A percentile compares a stretch with the other conserved stretches of the same genome.
Evolutionary conservation across 2,797 vertebrate species (phyloP).

Genomic region (Onychomys leucogaster): DNA sequence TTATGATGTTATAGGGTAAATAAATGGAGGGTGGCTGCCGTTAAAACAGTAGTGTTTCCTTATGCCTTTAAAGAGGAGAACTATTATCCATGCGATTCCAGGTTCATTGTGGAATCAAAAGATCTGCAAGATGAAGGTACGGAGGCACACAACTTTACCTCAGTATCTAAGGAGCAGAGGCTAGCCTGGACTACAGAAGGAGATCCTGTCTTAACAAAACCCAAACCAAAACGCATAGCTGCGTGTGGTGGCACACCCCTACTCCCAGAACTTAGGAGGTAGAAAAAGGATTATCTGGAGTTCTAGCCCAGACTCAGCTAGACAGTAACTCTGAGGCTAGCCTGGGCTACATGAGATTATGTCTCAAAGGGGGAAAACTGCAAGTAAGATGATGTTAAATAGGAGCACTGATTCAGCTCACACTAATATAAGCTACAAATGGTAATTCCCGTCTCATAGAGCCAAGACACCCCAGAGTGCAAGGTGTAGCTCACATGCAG

Average conservation of each 20-base stretch:
- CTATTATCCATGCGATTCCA: slow-evolving; percentile 16
- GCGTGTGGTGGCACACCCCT: background rate
- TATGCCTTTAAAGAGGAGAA: slow-evolving; percentile 29
- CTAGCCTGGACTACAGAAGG: background rate
- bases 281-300: background rate
- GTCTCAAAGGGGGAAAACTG: background rate
- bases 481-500: background rate
- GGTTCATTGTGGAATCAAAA: background rate
- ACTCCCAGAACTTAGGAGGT: background rate
- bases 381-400: background rate
- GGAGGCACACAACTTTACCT: background rate
- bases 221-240: background rate
- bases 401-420: background rate
- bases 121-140: background rate
- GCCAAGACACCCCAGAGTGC: background rate
- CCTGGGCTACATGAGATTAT: background rate
- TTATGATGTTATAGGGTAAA: slow-evolving; percentile 8
- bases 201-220: background rate
- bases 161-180: background rate
- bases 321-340: background rate
- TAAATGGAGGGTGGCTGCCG: background rate
- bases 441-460: background rate
- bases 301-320: background rate
- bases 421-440: background rate
- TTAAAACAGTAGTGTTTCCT: background rate